Evolutionary conservation across 2,888 invertebrate species (phyloP).

Genomic region (Ichneumoninae sp.): DNA sequence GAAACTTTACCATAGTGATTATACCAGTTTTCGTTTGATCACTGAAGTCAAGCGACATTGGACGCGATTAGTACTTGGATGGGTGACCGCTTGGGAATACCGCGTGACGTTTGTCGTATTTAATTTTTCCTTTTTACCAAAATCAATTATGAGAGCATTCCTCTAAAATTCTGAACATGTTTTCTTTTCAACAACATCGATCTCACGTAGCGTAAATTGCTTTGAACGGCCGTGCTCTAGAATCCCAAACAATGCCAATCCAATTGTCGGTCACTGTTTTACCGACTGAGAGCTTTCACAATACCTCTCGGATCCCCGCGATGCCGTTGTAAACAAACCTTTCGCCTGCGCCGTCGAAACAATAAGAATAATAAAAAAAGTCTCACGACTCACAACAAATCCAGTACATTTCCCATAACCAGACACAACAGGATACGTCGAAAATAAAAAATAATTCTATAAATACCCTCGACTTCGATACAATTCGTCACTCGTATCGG

Average conservation of each 20-base stretch:
- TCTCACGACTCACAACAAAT: neutral
- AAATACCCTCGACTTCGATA: neutral
- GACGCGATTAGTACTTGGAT: neutral
- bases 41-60: neutral
- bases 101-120: neutral
- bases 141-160: neutral
- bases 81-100: neutral
- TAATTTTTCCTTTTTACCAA: neutral
- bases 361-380: neutral
- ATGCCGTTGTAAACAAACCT: neutral
- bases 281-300: neutral
- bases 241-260: neutral
- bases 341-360: neutral
- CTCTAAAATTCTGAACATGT: neutral
- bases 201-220: neutral
- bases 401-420: neutral
- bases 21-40: conserved; percentile 8
- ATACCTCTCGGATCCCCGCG: neutral
- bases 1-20: too few species aligned
- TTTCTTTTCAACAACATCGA: neutral
- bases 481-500: neutral
- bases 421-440: neutral
- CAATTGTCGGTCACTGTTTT: neutral
- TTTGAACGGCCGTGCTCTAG: neutral
- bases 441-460: neutral